These are phyloP conservation scores for Epizoanthus ramosus DNA, from an alignment of 92 coral and sea anemone species.

Conservation along the genomic window DNA sequence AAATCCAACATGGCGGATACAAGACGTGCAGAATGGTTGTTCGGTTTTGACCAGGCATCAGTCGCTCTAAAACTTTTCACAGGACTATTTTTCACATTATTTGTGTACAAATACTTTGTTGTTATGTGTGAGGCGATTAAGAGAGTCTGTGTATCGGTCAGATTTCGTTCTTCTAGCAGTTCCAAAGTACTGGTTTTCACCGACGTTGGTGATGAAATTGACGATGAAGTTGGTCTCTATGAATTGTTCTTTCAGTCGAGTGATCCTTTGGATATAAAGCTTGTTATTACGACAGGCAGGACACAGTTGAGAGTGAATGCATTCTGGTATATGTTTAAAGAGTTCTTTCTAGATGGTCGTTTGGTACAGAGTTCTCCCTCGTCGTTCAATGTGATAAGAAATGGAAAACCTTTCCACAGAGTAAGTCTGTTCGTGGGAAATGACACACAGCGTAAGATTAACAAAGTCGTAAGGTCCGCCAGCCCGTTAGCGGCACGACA, in stretches of 20 bases:
- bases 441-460: slow-evolving; percentile 21
- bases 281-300: slow-evolving; percentile 4
- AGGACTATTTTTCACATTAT: background rate
- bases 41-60: background rate
- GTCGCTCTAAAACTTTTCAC: background rate
- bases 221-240: slow-evolving; percentile 5
- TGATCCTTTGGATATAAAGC: slow-evolving; percentile 7
- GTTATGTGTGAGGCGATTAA: background rate
- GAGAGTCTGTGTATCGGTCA: background rate
- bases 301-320: slow-evolving; percentile 12
- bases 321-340: slow-evolving; percentile 7
- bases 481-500: background rate
- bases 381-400: background rate
- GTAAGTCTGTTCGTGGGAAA: slow-evolving; percentile 11
- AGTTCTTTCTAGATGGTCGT: slow-evolving; percentile 23
- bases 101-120: background rate
- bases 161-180: background rate
- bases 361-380: slow-evolving; percentile 6
- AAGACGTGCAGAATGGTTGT: background rate
- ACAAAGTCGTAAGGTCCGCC: background rate
- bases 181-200: slow-evolving; percentile 4
- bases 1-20: slow-evolving; percentile 16
- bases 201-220: slow-evolving; percentile 26
- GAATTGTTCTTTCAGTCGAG: slow-evolving; percentile 1
- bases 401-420: background rate